Conservation (phyloP, 2,113 vertebrate species). For the Lates calcarifer region DNA sequence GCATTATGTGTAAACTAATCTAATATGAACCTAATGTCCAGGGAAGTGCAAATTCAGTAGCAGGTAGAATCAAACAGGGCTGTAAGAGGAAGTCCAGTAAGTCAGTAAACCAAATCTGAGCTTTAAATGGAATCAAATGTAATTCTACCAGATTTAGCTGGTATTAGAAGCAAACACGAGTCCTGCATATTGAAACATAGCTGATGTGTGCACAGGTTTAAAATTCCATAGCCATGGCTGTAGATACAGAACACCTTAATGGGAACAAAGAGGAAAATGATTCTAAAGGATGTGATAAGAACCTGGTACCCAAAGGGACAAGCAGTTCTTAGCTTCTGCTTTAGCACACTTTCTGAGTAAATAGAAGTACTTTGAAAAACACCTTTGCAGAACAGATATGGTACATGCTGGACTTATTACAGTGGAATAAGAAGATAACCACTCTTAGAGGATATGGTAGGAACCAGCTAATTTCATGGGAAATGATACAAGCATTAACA, state of each 20-base stretch:
- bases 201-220: constrained; percentile 7
- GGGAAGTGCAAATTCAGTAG: neutral
- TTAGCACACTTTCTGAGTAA: constrained; percentile 8
- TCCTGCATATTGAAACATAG: neutral
- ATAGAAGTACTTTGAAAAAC: constrained; percentile 31
- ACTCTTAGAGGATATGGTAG: constrained; percentile 16
- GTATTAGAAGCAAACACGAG: neutral
- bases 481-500: neutral
- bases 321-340: constrained; percentile 18
- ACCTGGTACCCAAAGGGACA: constrained; percentile 24
- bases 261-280: constrained; percentile 22
- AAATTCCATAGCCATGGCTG: neutral
- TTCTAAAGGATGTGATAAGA: constrained; percentile 36
- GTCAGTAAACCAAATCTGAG: neutral
- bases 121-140: neutral
- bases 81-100: neutral
- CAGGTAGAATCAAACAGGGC: too few species aligned
- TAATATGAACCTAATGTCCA: neutral
- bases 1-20: neutral
- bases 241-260: constrained; percentile 11
- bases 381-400: constrained; percentile 25
- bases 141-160: neutral
- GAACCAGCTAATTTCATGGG: constrained; percentile 20
- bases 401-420: neutral
- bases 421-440: neutral